Evolutionary conservation across 2,797 vertebrate species (phyloP).

Genomic region (Myripristis murdjan): DNA sequence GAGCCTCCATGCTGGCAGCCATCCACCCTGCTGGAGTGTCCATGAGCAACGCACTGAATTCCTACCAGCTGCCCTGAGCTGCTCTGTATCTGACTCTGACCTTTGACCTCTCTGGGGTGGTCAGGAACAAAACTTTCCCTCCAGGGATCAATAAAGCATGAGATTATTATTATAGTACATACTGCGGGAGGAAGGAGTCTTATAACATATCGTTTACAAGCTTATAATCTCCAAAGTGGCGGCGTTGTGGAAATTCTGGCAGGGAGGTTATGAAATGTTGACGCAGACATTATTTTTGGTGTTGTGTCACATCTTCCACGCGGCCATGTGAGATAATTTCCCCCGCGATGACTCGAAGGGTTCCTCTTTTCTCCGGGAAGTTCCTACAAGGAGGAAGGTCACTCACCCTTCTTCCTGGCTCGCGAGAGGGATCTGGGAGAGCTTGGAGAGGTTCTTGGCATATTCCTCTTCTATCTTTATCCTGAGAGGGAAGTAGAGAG

Average conservation of each 20-base stretch:
- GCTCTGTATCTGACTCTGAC: neutral
- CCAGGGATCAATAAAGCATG: conserved; percentile 29
- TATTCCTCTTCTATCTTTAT: conserved; percentile 99
- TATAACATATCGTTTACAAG: conserved; percentile 20
- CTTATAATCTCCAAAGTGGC: neutral
- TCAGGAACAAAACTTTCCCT: conserved; percentile 1
- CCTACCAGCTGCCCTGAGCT: neutral
- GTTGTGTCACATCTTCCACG: conserved; percentile 35
- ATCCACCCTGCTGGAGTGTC: neutral
- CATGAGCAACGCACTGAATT: neutral
- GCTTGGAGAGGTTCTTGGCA: conserved; percentile 96
- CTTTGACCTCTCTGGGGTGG: conserved; percentile 39
- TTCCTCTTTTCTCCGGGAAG: conserved; percentile 11
- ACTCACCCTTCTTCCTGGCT: conserved; percentile 97
- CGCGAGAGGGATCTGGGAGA: conserved; percentile 95
- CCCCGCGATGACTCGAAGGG: neutral
- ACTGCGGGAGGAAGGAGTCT: neutral
- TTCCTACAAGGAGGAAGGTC: conserved; percentile 19
- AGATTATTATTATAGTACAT: conserved; percentile 19
- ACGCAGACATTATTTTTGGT: neutral
- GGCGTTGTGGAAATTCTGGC: conserved; percentile 27
- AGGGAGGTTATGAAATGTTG: conserved; percentile 12
- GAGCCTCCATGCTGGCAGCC: conserved; percentile 8
- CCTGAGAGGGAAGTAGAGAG: conserved; percentile 81
- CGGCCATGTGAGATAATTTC: conserved; percentile 20